Evolutionary conservation across 2,797 vertebrate genomes (phyloP).

Genomic region (Paedocypris micromegethes): DNA sequence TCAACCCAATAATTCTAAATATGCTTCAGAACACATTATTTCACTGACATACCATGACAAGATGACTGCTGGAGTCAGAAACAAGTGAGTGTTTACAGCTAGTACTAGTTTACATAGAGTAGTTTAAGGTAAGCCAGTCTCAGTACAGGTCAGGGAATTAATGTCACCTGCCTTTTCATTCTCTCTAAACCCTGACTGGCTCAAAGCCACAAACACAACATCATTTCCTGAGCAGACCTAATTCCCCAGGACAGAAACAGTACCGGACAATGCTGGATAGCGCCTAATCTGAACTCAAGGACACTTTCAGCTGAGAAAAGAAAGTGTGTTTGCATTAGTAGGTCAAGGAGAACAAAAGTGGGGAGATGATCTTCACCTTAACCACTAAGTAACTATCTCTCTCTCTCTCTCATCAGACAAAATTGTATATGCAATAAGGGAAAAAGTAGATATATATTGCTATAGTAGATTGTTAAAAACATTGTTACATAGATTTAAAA

Average conservation of each 20-base stretch:
- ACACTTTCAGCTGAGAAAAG: conserved; percentile 10
- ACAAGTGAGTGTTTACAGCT: neutral
- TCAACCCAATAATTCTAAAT: too few relatives aligned
- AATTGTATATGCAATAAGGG: too few relatives aligned
- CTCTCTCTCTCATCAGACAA: too few relatives aligned
- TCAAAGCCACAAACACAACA: conserved; percentile 56
- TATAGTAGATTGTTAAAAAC: too few relatives aligned
- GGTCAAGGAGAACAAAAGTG: conserved; percentile 4
- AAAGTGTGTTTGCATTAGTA: conserved; percentile 20
- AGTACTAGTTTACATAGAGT: conserved; percentile 38
- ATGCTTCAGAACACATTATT: neutral
- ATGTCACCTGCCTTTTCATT: conserved; percentile 63
- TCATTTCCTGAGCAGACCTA: conserved; percentile 66
- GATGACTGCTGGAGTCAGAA: neutral
- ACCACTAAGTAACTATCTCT: too few relatives aligned
- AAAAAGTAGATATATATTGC: too few relatives aligned
- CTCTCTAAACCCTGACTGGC: conserved; percentile 57
- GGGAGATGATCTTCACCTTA: conserved; percentile 6
- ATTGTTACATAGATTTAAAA: too few relatives aligned
- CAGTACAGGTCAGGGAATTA: conserved; percentile 72
- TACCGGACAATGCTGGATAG: conserved; percentile 38
- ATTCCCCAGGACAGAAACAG: conserved; percentile 61
- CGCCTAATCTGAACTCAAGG: conserved; percentile 35
- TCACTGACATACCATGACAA: neutral
- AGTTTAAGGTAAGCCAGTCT: conserved; percentile 57